Evolutionary conservation across 2,888 invertebrate genomes (phyloP).

Genomic region (Drosophila tanythrix): DNA sequence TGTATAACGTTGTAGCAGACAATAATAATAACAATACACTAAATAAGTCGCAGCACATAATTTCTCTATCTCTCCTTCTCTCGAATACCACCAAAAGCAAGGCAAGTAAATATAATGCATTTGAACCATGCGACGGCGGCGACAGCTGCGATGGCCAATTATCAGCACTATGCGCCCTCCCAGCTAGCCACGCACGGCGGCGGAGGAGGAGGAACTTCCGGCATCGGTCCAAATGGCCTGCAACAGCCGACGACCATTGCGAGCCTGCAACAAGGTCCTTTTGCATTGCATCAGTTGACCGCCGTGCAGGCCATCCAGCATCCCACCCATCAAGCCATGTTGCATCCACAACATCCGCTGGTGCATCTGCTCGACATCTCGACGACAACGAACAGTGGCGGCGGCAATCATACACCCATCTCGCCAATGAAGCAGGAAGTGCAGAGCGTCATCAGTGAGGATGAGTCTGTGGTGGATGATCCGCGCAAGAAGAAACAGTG

Average conservation of each 20-base stretch:
- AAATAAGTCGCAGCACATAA: constrained; percentile 34
- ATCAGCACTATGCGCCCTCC: constrained; percentile 82
- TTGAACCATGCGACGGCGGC: constrained; percentile 82
- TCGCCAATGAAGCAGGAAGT: constrained; percentile 82
- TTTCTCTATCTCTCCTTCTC: constrained; percentile 36
- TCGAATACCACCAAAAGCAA: constrained; percentile 80
- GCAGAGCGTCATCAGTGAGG: constrained; percentile 78
- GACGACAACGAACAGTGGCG: constrained; percentile 75
- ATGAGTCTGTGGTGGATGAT: constrained; percentile 80
- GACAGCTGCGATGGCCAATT: constrained; percentile 82
- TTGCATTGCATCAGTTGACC: constrained; percentile 81
- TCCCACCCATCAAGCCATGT: constrained; percentile 83
- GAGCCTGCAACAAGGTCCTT: constrained; percentile 79
- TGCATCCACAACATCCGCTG: constrained; percentile 82
- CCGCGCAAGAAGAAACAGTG: constrained; percentile 83
- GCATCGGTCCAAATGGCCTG: constrained; percentile 62
- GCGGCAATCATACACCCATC: constrained; percentile 79
- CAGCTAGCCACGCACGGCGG: constrained; percentile 75
- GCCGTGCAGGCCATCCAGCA: constrained; percentile 83
- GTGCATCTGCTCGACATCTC: constrained; percentile 82
- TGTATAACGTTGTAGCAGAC: constrained; percentile 68
- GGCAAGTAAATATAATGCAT: constrained; percentile 70
- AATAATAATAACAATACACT: constrained; percentile 54
- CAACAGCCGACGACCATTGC: constrained; percentile 81
- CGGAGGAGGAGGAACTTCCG: constrained; percentile 54